These are phyloP conservation scores for Lophura nycthemera DNA, from an alignment of 2,113 vertebrate genomes.

Conservation along the genomic window DNA sequence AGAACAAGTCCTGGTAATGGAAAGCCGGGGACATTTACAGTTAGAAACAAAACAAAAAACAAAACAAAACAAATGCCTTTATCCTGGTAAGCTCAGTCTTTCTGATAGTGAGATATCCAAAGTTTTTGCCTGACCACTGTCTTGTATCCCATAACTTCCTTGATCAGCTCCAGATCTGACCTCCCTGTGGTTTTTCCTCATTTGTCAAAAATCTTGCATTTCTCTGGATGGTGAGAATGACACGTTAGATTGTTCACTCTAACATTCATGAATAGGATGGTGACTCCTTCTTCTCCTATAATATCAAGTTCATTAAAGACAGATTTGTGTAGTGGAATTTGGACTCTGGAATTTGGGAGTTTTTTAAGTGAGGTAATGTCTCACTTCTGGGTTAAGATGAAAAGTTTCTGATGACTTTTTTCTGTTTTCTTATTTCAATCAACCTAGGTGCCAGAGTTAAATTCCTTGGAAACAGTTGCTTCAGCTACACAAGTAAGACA, in stretches of 20 bases:
- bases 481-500: not conserved
- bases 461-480: not conserved
- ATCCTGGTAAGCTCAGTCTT: not conserved
- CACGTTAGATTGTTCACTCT: not conserved
- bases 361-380: not conserved
- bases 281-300: not conserved
- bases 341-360: not conserved
- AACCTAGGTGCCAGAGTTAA: constrained; percentile 36
- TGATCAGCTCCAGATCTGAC: not conserved
- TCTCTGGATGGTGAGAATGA: not conserved
- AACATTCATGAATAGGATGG: not conserved
- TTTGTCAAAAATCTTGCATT: not conserved
- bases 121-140: not conserved
- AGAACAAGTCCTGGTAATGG: not conserved
- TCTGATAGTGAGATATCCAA: not conserved
- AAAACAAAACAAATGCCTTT: not conserved
- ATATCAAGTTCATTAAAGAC: not conserved
- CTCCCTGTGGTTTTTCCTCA: not conserved
- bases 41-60: not conserved
- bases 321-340: not conserved
- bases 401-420: not conserved
- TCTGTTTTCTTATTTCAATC: not conserved
- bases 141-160: not conserved
- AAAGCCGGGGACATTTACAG: not conserved
- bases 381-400: not conserved